Base-by-base conservation (phyloP, 1,140 invertebrate species). In the Cyclargus thomasi region DNA sequence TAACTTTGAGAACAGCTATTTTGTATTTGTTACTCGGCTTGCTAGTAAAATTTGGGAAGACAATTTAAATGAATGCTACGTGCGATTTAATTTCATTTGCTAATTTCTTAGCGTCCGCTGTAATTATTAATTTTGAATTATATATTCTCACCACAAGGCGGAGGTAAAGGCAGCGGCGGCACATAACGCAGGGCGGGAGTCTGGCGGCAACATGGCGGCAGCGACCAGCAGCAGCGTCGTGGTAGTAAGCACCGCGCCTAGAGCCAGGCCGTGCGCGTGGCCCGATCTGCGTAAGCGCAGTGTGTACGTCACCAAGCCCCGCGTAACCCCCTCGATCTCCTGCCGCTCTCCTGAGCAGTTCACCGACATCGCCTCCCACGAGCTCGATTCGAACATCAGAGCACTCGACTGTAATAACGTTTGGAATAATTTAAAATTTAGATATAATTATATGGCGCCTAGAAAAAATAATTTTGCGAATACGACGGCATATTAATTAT, bases 321-420 rank as follows among this genome's bases (percentile, higher is more conserved):
- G 69, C 29, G 68, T 69, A 53, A 53, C 68, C 21, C 70, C 73
- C 53, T 67, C 71, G 36, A 70, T 66, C 35, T 62, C 20, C 73
- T 35, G 18, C 17, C 10, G 18, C 1, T 14, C 16, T 69, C 55
- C 14, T 14, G 65, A 59, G 8, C 75, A 68, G 17, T 62, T 17
- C 47, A 82, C 67, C 22, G 71, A 55, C 62, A 74, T 4, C 53
- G 86, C 68, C 74, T 86, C 78, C 85, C 85, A 88, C 0, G 74
- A 64, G 0, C 82, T 80, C 0, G 79, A 72, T 67, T 85, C 82
- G 67, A 82, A 83, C 18, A 83, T 74, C 4, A 75, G 70, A 2
- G 71, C 67, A 7, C 71, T 63, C 82, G 29, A 29, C 29, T 85
- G 74, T n/a, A 62, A 39, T n/a, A 36, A 18, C 23, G 16, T 53